Evolutionary conservation across 2,113 vertebrate genomes (phyloP), one percentile per base, ranked within the genome.

Genomic region (Symphodus melops): DNA sequence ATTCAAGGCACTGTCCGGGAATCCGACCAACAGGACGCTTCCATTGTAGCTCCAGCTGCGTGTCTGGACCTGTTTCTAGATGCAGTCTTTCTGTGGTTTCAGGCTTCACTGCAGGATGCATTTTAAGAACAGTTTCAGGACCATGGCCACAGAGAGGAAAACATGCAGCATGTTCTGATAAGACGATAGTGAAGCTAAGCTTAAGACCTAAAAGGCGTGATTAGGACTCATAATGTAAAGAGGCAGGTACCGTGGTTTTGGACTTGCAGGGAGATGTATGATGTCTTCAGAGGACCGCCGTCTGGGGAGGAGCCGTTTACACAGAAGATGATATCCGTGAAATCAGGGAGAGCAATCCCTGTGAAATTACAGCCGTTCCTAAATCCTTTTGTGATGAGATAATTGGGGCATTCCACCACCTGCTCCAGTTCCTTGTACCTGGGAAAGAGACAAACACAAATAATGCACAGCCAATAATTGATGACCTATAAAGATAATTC

Each of bases 311-410:
- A 95, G 1, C 96, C 96, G 11, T 97, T 98, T 37, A 98, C 92
- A 72, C 96, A 96, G 1, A 98, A 61, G 71, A 90, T 95, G 52
- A 98, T 94, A 11, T 97, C 93, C n/a, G 73, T 93, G 76, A 96
- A 98, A 4, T 94, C 91, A n/a, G 95, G 86, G 56, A 94, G 90
- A 16, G 83, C 70, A 13, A 88, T 83, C 9, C 66, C 78, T 1
- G 84, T 81, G 77, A 97, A 91, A 9, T 33, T 69, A 56, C 97
- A 98, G 72, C 96, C 96, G 0, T 57, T 39, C 10, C 92, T 93
- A 36, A 66, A 1, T 0, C 90, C 90, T 0, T 54, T 52, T 0
- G 49, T 64, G 16, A 82, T 41, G 0, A 95, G 62, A 7, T 98
- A 98, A 36, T 89, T 46, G 0, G 72, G 80, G 3, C 97, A 98